Evolutionary conservation across 1,140 invertebrate genomes (phyloP).

Genomic region (Ridgeia piscesae): DNA sequence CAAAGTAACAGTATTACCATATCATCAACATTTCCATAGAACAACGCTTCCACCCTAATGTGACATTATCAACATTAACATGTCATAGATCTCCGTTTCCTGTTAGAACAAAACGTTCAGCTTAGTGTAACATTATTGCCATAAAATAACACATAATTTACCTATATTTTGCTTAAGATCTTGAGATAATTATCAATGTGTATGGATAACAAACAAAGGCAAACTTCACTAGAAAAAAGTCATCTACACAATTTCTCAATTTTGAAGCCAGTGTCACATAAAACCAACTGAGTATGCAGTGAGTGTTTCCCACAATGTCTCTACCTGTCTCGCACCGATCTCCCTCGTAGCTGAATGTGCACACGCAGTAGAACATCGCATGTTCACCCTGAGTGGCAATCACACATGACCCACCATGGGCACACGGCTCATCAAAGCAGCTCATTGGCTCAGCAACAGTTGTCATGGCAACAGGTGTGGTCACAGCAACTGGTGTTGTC

Average conservation of each 20-base stretch:
- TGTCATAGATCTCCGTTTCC: no score
- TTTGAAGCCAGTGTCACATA: neutral
- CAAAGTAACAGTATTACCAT: neutral
- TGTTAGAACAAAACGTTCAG: no score
- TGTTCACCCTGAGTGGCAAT: neutral
- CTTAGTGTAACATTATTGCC: no score
- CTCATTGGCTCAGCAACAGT: neutral
- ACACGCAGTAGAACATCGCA: conserved; percentile 12
- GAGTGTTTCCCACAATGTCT: neutral
- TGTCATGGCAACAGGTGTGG: neutral
- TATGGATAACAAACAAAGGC: neutral
- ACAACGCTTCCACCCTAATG: neutral
- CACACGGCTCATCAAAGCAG: conserved; percentile 12
- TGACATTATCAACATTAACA: neutral
- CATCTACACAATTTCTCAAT: neutral
- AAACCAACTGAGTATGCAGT: neutral
- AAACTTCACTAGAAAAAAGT: neutral
- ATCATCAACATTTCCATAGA: neutral
- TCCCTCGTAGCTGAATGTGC: conserved; percentile 20
- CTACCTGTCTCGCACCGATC: conserved; percentile 22
- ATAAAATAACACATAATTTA: neutral
- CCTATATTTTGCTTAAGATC: neutral
- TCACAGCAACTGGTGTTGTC: neutral
- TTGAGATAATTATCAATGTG: neutral
- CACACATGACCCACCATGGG: neutral